A percentile compares a stretch with the other conserved stretches of the same genome.
phyloP scores from a whole-genome alignment of 2,888 invertebrate species.

The Petrolisthes manimaculis region DNA sequence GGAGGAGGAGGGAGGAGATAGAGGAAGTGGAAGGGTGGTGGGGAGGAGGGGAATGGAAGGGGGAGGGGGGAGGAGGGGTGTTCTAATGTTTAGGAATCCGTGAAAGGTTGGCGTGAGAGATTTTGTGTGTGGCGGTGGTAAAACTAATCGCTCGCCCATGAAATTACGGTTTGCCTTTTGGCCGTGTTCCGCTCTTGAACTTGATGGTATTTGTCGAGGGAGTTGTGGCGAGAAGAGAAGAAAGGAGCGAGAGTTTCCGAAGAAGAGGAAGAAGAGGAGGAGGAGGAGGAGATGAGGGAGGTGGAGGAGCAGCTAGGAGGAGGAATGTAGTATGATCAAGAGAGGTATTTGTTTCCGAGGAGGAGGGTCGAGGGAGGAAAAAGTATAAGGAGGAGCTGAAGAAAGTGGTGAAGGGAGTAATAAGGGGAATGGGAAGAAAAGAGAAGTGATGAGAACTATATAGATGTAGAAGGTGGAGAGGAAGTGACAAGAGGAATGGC shows the following conservation, averaged over 20 bases:
- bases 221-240: too few species aligned
- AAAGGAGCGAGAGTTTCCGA: background rate
- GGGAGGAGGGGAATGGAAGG: background rate
- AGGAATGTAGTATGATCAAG: background rate
- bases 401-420: too few species aligned
- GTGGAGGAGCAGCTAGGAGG: background rate
- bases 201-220: slow-evolving; percentile 42
- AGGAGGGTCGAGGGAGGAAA: too few species aligned
- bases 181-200: background rate
- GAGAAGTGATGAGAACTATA: too few species aligned
- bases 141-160: slow-evolving; percentile 47
- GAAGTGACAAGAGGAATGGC: background rate
- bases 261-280: background rate
- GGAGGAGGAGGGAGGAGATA: background rate
- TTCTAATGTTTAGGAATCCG: slow-evolving; percentile 27
- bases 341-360: too few species aligned
- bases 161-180: slow-evolving; percentile 36
- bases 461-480: too few species aligned
- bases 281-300: background rate
- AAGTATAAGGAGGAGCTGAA: too few species aligned
- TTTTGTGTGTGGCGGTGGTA: slow-evolving; percentile 27
- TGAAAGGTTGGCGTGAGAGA: slow-evolving; percentile 41
- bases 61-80: background rate
- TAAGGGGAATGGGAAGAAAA: too few species aligned
- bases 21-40: background rate